Percentiles rank a stretch among this genome's conserved stretches.
Evolutionary conservation across 2,888 invertebrate species (phyloP).

Genomic region (Drosophila rubida): DNA sequence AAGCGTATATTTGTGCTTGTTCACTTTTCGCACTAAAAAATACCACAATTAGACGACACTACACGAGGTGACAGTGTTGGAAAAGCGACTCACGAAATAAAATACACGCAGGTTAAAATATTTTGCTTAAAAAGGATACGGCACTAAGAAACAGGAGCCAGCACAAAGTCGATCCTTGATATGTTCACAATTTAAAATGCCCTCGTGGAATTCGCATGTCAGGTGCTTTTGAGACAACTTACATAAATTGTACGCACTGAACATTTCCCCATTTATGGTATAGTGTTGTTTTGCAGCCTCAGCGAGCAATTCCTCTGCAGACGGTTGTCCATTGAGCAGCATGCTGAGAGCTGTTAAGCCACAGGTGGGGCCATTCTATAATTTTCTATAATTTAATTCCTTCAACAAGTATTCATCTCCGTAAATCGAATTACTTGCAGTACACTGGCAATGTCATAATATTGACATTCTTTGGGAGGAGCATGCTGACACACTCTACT

Average conservation of each 20-base stretch:
- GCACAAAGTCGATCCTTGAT: conserved; percentile 74
- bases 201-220: conserved; percentile 82
- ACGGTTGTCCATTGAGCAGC: conserved; percentile 86
- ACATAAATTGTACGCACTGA: conserved; percentile 90
- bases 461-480: conserved; percentile 86
- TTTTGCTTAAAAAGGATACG: conserved; percentile 85
- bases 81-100: conserved; percentile 7
- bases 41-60: conserved; percentile 29
- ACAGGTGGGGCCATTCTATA: conserved; percentile 89
- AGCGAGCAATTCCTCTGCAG: conserved; percentile 87
- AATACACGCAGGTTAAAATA: conserved; percentile 4
- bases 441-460: conserved; percentile 81
- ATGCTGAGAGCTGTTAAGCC: conserved; percentile 95
- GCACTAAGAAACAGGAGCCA: conserved; percentile 85
- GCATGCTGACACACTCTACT: conserved; percentile 86
- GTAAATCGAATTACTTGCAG: conserved; percentile 69
- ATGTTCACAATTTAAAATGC: conserved; percentile 83
- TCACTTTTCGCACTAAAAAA: conserved; percentile 45
- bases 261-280: conserved; percentile 95
- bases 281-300: conserved; percentile 88
- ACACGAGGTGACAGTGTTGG: conserved; percentile 28
- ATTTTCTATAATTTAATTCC: background rate
- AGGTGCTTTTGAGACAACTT: conserved; percentile 82
- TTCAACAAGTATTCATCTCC: background rate
- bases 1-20: conserved; percentile 24